Percentiles rank a stretch among this genome's conserved stretches.
phyloP scores from a whole-genome alignment of 2,113 vertebrate species.

The Tympanuchus pallidicinctus region DNA sequence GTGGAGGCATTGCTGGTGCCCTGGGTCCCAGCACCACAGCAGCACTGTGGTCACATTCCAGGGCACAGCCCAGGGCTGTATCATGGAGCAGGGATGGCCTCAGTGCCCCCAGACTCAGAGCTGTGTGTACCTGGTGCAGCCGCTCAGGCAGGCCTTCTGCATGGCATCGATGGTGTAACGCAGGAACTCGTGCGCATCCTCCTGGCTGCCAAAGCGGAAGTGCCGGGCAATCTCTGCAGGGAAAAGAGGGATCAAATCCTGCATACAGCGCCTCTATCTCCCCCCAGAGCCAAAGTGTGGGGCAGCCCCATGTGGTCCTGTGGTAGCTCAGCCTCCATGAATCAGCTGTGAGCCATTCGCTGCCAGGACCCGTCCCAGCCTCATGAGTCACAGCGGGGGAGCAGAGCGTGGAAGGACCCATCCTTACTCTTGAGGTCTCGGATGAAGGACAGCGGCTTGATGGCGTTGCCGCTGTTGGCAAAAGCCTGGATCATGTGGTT shows the following conservation, averaged over 20 bases:
- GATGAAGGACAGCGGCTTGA: constrained; percentile 94
- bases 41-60: not conserved
- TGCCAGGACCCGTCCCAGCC: not conserved
- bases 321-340: not conserved
- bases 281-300: not conserved
- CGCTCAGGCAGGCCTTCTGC: constrained; percentile 94
- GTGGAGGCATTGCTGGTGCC: rapidly evolving
- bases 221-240: constrained; percentile 90
- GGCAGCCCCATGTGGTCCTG: not conserved
- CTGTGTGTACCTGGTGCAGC: constrained; percentile 85
- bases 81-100: too few species aligned
- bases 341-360: not conserved
- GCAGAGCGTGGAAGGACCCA: not conserved
- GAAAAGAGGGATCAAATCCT: not conserved
- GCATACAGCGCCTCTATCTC: rapidly evolving
- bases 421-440: constrained; percentile 93
- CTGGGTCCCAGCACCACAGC: not conserved
- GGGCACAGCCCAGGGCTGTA: not conserved
- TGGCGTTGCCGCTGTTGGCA: constrained; percentile 92
- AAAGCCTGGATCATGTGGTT: constrained; percentile 95
- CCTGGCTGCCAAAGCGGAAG: constrained; percentile 93
- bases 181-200: constrained; percentile 96
- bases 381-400: not conserved
- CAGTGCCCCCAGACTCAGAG: not conserved
- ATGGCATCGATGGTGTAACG: constrained; percentile 96